A percentile compares a stretch with the other conserved stretches of the same genome.
Evolutionary conservation across 2,888 invertebrate genomes (phyloP).

Genomic region (Patella depressa): DNA sequence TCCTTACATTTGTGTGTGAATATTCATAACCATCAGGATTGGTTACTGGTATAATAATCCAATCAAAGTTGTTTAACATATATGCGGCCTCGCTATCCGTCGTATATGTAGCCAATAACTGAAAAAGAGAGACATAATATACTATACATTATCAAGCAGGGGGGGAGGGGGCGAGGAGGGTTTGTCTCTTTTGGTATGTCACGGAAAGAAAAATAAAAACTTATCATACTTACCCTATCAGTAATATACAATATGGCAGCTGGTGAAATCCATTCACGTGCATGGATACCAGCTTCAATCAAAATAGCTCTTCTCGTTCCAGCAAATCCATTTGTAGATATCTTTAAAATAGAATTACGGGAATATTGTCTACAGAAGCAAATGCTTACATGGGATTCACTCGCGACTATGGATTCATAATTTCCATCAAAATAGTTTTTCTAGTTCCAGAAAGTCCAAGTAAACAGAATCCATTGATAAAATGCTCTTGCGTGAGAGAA

Average conservation of each 20-base stretch:
- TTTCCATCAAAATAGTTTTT: slow-evolving; percentile 12
- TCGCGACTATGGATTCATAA: slow-evolving; percentile 12
- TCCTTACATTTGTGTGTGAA: slow-evolving; percentile 28
- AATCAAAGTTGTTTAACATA: slow-evolving; percentile 36
- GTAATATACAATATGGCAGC: slow-evolving; percentile 14
- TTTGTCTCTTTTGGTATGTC: too few species aligned
- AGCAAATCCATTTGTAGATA: slow-evolving; percentile 8
- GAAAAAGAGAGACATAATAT: neutral
- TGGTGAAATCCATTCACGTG: slow-evolving; percentile 17
- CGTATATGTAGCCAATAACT: neutral
- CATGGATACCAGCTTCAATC: slow-evolving; percentile 14
- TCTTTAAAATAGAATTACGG: neutral
- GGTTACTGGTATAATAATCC: slow-evolving; percentile 38
- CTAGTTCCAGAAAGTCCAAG: neutral
- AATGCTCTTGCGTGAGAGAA: neutral
- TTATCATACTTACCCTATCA: neutral
- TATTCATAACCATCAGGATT: slow-evolving; percentile 45
- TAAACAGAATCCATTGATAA: neutral
- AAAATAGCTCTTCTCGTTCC: slow-evolving; percentile 7
- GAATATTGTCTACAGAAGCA: neutral
- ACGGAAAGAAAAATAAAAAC: too few species aligned
- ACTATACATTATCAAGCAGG: too few species aligned
- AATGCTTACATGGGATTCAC: neutral
- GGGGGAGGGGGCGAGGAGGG: too few species aligned
- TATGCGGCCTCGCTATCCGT: slow-evolving; percentile 17